Percentiles rank a stretch among this genome's conserved stretches.
Evolutionary conservation across 2,888 invertebrate species (phyloP).

Genomic region (Lissonota sp.): DNA sequence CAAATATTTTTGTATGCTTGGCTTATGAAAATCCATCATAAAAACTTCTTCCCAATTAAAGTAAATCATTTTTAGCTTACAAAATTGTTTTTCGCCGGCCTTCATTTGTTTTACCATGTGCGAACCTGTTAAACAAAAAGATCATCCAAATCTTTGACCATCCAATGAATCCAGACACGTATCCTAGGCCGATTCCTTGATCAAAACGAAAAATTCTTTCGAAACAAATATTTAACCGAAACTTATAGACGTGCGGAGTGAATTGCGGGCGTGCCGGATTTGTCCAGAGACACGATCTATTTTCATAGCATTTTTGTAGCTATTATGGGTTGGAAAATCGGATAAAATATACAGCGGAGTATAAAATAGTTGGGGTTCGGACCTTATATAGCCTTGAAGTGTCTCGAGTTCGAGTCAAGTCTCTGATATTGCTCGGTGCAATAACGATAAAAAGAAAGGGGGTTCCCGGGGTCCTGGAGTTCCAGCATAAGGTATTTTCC

Average conservation of each 20-base stretch:
- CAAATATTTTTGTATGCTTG: too few relatives aligned
- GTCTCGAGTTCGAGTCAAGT: constrained; percentile 41
- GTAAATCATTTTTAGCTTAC: too few relatives aligned
- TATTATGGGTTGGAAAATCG: constrained; percentile 25
- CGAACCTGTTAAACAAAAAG: too few relatives aligned
- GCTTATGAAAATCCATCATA: too few relatives aligned
- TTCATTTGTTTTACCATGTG: too few relatives aligned
- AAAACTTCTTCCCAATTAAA: too few relatives aligned
- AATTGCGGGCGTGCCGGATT: constrained; percentile 16
- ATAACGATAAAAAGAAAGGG: constrained; percentile 52
- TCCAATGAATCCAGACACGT: too few relatives aligned
- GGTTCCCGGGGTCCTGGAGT: constrained; percentile 31
- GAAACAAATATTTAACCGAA: too few relatives aligned
- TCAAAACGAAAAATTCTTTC: too few relatives aligned
- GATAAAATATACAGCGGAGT: constrained; percentile 28
- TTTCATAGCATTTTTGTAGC: background rate
- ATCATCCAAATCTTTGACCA: too few relatives aligned
- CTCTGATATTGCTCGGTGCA: constrained; percentile 5
- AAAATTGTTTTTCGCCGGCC: too few relatives aligned
- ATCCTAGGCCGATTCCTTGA: too few relatives aligned
- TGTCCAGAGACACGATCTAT: constrained; percentile 11
- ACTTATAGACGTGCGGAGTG: background rate
- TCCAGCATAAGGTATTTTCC: constrained; percentile 49
- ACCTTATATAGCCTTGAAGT: constrained; percentile 51
- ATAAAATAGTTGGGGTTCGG: constrained; percentile 37